phyloP scores from a whole-genome alignment of 2,113 vertebrate genomes.

The Phalacrocorax aristotelis region DNA sequence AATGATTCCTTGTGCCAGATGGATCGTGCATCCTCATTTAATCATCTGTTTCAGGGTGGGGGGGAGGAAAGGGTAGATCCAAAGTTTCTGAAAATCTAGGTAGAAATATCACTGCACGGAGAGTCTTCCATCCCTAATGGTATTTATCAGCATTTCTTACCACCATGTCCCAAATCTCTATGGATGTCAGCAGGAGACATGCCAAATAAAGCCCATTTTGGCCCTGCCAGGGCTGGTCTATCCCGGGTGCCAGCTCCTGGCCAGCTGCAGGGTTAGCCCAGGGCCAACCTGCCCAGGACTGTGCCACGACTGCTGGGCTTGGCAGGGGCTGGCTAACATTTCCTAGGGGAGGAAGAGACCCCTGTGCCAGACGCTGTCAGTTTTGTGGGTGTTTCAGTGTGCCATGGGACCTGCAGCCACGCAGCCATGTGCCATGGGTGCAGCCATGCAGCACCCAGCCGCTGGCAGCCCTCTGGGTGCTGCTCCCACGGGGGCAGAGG shows the following conservation, averaged over 20 bases:
- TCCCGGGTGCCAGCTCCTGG: not conserved
- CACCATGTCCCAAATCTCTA: not conserved
- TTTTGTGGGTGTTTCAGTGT: rapidly evolving
- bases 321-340: not conserved
- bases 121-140: not conserved
- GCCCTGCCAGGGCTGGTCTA: not conserved
- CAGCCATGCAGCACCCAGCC: not conserved
- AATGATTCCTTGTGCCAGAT: slow-evolving; percentile 24
- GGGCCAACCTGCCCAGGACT: not conserved
- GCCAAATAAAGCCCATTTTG: not conserved
- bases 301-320: rapidly evolving
- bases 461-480: not conserved
- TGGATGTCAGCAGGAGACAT: not conserved
- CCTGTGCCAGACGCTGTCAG: rapidly evolving
- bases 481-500: not conserved
- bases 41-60: slow-evolving; percentile 17
- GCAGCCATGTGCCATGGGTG: no score
- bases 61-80: not conserved
- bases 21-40: slow-evolving; percentile 33
- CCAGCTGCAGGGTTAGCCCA: not conserved
- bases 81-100: not conserved
- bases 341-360: not conserved
- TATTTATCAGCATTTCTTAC: not conserved
- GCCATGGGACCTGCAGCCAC: not conserved
- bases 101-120: rapidly evolving